Percentiles rank a stretch among this genome's conserved stretches.
Evolutionary conservation across 2,797 vertebrate genomes (phyloP).

Genomic region (Eleutherodactylus coqui): DNA sequence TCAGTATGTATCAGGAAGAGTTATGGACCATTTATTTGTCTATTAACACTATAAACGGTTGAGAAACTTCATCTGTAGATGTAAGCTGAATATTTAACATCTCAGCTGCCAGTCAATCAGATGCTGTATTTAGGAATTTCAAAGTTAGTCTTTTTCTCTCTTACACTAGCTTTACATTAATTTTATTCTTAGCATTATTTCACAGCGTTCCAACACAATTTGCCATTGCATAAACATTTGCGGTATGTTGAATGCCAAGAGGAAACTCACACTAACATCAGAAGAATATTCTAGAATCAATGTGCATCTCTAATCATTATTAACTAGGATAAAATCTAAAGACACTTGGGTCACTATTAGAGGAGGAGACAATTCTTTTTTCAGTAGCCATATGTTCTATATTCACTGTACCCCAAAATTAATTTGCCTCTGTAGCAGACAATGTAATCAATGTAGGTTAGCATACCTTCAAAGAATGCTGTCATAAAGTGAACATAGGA

Average conservation of each 20-base stretch:
- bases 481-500: too few relatives aligned
- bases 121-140: background rate
- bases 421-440: background rate
- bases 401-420: too few relatives aligned
- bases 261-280: background rate
- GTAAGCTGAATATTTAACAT: conserved; percentile 5
- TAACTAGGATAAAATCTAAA: too few relatives aligned
- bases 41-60: conserved; percentile 63
- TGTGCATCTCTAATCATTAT: background rate
- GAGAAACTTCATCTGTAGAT: conserved; percentile 44
- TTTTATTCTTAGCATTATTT: background rate
- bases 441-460: background rate
- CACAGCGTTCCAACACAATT: background rate
- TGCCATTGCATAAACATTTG: background rate
- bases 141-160: background rate
- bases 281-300: background rate
- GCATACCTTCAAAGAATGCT: too few relatives aligned
- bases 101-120: conserved; percentile 18
- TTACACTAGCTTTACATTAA: background rate
- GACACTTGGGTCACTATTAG: too few relatives aligned
- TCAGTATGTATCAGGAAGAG: conserved; percentile 48
- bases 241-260: background rate
- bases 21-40: conserved; percentile 61
- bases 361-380: background rate
- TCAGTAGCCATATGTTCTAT: too few relatives aligned